These are phyloP conservation scores for Nipponia nippon DNA, from an alignment of 2,113 vertebrate species.

Conservation along the genomic window DNA sequence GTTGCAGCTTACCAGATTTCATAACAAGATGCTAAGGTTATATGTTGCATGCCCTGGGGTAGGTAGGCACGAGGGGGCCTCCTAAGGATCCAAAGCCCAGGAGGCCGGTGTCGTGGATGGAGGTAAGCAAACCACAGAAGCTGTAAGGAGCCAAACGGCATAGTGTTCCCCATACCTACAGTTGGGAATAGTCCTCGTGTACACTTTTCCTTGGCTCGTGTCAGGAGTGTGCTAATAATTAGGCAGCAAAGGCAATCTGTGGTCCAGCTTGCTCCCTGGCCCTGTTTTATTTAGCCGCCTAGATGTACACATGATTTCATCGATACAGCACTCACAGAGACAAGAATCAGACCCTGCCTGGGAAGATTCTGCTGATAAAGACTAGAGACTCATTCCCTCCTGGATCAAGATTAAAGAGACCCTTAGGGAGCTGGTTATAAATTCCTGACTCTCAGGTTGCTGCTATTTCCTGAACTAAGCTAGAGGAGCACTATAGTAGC, in stretches of 20 bases:
- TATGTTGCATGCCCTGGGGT: background rate
- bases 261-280: conserved; percentile 46
- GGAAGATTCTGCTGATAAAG: conserved; percentile 53
- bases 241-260: conserved; percentile 32
- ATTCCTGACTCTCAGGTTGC: conserved; percentile 48
- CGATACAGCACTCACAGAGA: conserved; percentile 16
- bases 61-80: background rate
- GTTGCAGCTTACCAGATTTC: background rate
- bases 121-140: background rate
- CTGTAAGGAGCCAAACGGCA: background rate
- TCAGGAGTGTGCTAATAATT: conserved; percentile 22
- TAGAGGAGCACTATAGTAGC: background rate
- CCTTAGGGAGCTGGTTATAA: conserved; percentile 43
- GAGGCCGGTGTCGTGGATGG: background rate
- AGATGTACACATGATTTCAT: background rate
- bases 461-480: conserved; percentile 48
- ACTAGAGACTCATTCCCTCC: conserved; percentile 26
- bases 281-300: background rate
- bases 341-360: conserved; percentile 24
- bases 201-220: background rate
- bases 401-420: conserved; percentile 61
- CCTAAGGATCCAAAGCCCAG: background rate
- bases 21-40: background rate
- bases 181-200: background rate
- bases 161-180: rapidly evolving